Base-by-base conservation (phyloP, 2,113 vertebrate genomes). In the Mobula hypostoma region DNA sequence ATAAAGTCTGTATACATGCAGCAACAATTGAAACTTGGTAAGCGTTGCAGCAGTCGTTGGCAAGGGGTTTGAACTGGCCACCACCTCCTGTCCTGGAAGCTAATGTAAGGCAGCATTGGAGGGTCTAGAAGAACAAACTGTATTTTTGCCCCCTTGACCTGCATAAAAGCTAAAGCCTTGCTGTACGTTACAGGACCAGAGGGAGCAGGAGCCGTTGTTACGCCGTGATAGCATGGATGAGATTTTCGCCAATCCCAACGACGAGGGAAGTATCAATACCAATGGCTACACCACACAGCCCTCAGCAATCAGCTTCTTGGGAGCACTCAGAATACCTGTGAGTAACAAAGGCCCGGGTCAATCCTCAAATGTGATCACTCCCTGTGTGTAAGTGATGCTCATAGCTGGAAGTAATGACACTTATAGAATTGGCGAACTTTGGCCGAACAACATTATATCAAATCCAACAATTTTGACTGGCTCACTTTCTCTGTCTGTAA, bases 281-380 rank as follows among this genome's bases (percentile, higher is more conserved):
- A 95, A 94, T 24, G 97, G 97, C 19, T 72, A 68, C 0, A 95
- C 94, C 88, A 96, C 97, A 4, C 95, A 97, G 56, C 95, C 96
- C 0, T 95, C 97, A 85, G 98, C 98, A 95, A 99, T 99, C 95
- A 98, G 98, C 95, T 99, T 99, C 96, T 74, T 96, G 0, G 97
- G 96, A 5, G 99, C 98, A 0, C 98, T 99, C n/a, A 95, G 95
- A 78, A 99, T 99, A 94, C 99, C 99, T 0, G 99, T 99, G 95
- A 98, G 98, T 95, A 63, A 63, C 17, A 93, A 56, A 15, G 19
- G 27, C 68, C 90, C 68, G 72, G 90, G 90, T 0, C 83, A 61
- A 27, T 87, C 56, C 66, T 19, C 32, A 29, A 0, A 61, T 91
- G 87, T 40, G 9, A 92, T 6, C 63, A 12, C 32, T 21, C 48